Conservation (phyloP, 2,888 invertebrate genomes). For the Acronicta aceris region DNA sequence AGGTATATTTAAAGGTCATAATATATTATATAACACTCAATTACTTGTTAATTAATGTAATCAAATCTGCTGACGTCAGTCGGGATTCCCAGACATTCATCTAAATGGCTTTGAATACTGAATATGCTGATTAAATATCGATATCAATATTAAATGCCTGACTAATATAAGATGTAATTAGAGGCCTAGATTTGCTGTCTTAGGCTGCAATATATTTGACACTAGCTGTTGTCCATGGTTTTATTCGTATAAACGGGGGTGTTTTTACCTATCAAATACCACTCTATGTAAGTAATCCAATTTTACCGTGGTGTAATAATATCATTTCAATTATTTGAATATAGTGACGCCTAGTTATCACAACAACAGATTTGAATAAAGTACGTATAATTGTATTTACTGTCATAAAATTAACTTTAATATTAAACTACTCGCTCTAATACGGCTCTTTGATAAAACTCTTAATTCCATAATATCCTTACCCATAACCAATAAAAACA, state of each 20-base stretch:
- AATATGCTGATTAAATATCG: constrained; percentile 16
- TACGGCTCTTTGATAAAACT: constrained; percentile 16
- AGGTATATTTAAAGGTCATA: background rate
- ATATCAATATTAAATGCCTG: constrained; percentile 18
- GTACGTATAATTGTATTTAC: constrained; percentile 4
- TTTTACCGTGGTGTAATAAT: too few species aligned
- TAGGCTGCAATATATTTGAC: too few species aligned
- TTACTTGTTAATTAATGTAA: constrained; percentile 11
- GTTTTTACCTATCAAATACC: too few species aligned
- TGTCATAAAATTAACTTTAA: background rate
- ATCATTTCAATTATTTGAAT: too few species aligned
- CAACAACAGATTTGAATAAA: too few species aligned
- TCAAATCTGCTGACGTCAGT: constrained; percentile 10
- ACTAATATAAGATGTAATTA: background rate
- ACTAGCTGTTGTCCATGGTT: background rate
- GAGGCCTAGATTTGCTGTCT: too few species aligned
- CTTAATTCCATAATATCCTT: constrained; percentile 13
- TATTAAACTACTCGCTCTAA: background rate
- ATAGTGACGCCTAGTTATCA: too few species aligned
- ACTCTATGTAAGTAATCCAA: too few species aligned
- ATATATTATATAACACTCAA: background rate
- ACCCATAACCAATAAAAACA: constrained; percentile 33
- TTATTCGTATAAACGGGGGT: background rate
- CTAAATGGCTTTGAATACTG: constrained; percentile 3
- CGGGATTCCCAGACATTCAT: constrained; percentile 36